phyloP scores from a whole-genome alignment of 1,140 invertebrate species.

The Drosophila quadrilineata region DNA sequence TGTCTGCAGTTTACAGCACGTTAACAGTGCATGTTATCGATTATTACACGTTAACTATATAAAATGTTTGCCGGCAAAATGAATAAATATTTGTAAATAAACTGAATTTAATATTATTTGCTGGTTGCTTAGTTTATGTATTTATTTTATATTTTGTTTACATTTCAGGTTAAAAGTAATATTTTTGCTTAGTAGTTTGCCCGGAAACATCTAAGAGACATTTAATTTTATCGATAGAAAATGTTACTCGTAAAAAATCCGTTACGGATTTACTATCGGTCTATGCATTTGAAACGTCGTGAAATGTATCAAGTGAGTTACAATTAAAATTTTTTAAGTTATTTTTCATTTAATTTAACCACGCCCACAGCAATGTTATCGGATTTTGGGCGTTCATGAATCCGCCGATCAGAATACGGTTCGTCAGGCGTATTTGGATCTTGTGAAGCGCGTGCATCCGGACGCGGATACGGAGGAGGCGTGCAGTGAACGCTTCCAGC shows the following conservation, averaged over 20 bases:
- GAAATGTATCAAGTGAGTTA: slow-evolving; percentile 52
- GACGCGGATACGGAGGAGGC: slow-evolving; percentile 88
- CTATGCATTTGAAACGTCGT: slow-evolving; percentile 46
- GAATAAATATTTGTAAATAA: too few relatives aligned
- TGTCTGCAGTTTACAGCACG: too few relatives aligned
- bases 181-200: too few relatives aligned
- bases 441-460: slow-evolving; percentile 92
- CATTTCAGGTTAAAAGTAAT: too few relatives aligned
- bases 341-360: neutral
- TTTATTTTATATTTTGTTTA: too few relatives aligned
- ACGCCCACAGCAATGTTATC: slow-evolving; percentile 84
- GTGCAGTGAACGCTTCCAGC: slow-evolving; percentile 87
- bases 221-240: too few relatives aligned
- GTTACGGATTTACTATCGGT: slow-evolving; percentile 3
- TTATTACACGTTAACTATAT: too few relatives aligned
- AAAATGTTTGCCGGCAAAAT: neutral
- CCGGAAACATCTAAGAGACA: neutral
- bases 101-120: too few relatives aligned
- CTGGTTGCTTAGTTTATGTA: too few relatives aligned
- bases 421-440: slow-evolving; percentile 86
- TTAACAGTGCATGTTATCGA: too few relatives aligned
- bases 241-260: slow-evolving; percentile 6
- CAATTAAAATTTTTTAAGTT: slow-evolving; percentile 17
- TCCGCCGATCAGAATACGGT: slow-evolving; percentile 88
- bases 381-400: slow-evolving; percentile 85